Conservation (phyloP, 1,140 invertebrate species). For the Atopsyche davidsoni region DNA sequence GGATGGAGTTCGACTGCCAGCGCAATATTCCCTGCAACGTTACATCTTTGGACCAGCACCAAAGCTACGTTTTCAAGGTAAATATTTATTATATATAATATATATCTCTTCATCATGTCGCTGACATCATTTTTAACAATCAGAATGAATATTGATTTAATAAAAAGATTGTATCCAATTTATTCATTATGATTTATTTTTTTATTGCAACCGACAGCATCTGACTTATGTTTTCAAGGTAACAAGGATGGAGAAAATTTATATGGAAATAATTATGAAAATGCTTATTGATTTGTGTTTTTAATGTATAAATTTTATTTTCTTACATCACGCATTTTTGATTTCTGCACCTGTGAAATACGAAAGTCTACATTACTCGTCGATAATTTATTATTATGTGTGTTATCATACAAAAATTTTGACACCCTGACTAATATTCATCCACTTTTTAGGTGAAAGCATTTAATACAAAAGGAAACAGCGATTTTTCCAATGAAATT, state of each 20-base stretch:
- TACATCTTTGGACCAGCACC: conserved; percentile 73
- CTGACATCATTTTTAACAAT: conserved; percentile 13
- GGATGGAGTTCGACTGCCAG: conserved; percentile 78
- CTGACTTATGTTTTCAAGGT: conserved; percentile 49
- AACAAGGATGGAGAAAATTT: conserved; percentile 29
- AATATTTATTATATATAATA: conserved; percentile 8
- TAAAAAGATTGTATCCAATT: conserved; percentile 14
- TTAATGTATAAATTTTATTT: conserved; percentile 25
- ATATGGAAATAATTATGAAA: conserved; percentile 29
- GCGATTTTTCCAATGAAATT: conserved; percentile 78
- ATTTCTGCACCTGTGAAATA: conserved; percentile 28
- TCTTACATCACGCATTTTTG: conserved; percentile 31
- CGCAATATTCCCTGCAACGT: conserved; percentile 82
- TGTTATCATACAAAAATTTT: neutral
- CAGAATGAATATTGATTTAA: conserved; percentile 4
- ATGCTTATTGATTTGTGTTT: conserved; percentile 30
- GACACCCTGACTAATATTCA: conserved; percentile 10
- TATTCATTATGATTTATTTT: conserved; percentile 36
- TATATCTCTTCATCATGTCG: conserved; percentile 6
- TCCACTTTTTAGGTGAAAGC: conserved; percentile 65
- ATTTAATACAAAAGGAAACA: conserved; percentile 75
- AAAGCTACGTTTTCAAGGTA: conserved; percentile 72
- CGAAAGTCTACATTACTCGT: neutral
- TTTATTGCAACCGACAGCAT: conserved; percentile 47
- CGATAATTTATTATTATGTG: neutral